Evolutionary conservation across 2,888 invertebrate genomes (phyloP), one percentile per base, ranked within the genome.

Genomic region (Steinernema carpocapsae): DNA sequence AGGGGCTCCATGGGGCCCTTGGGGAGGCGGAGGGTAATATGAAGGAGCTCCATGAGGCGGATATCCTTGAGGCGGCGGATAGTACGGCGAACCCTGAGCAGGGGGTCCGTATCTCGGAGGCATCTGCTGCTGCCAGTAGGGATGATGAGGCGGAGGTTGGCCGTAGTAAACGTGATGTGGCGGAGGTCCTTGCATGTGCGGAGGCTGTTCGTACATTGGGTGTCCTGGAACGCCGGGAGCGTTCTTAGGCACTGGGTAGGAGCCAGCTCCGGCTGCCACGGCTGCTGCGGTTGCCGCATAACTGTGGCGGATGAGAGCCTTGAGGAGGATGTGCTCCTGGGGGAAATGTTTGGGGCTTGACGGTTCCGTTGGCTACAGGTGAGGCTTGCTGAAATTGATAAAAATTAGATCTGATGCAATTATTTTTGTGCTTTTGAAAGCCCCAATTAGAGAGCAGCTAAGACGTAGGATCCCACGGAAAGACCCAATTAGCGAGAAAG

Each of bases 71-170:
- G 56, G 56, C 56, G 29, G 64, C 6, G 64, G 64, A 17, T 64
- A 64, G 64, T 64, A 64, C 26, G 64, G 64, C 3, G 64, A 64
- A 7, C 64, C 64, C 64, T 64, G 64, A 29, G 64, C 29, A 29
- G 64, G 64, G 17, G 32, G 32, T 1, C 64, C 64, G 26, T 26
- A 29, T 29, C 29, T 29, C 17, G 29, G 64, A 29, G 37, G 3
- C 64, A 64, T 64, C 17, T 56, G 56, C 56, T 64, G 64, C 64
- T 64, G 64, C 64, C 64, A 64, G 64, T 64, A 64, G 32, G 64
- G 64, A 64, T 64, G 64, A 32, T 64, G 64, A 10, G 64, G 64
- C 14, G 64, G 64, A 10, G 64, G 64, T 64, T 64, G 64, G 32
- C 64, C 64, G 64, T 64, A 64, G 64, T 64, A 64, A 17, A 64